Base-by-base conservation (phyloP, 1,140 invertebrate species). In the Bombus vancouverensis region DNA sequence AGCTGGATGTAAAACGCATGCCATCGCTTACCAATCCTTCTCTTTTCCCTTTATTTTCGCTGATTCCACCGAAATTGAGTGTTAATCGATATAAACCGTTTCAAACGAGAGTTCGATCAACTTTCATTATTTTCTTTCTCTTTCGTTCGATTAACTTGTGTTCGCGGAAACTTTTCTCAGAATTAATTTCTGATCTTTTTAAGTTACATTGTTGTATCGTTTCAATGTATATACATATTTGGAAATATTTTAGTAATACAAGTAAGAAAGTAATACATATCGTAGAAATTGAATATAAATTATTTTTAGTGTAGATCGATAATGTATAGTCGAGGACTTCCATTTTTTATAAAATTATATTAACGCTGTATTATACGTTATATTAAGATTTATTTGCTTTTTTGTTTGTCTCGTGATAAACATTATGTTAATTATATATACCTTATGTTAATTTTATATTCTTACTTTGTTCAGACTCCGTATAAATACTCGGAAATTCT, bases 1-100 rank as follows among this genome's bases (percentile, higher is more conserved):
- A 65, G 76, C 13, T 70, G 57, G 85, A 57, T 44, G 66, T 70
- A 79, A 74, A 79, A 66, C 66, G 65, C 75, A 25, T 44, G 57
- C 75, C 57, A 9, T 28, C 53, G 74, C 22, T 34, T 57, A 62
- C 59, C 28, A 62, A 62, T 62, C 32, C 15, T 34, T 18, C 32
- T 66, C 32, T 18, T 12, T 22, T 15, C 34, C 15, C 37, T 8
- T 28, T 77, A 3, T 3, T 10, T 22, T 32, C 42, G 10, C 34
- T 22, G 10, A n/a, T 44, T 73, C n/a, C 18, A 34, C 18, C 28
- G 73, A 34, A 53, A 75, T 34, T 53, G 42, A 34, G 28, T 25
- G 53, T 53, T 32, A 12, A 25, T 75, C 72, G 42, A 72, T 44
- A 66, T 18, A 66, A 66, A 66, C 15, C 15, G 15, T 44, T 32